Evolutionary conservation across 1,140 invertebrate genomes (phyloP).

Genomic region (Drepana arcuata): DNA sequence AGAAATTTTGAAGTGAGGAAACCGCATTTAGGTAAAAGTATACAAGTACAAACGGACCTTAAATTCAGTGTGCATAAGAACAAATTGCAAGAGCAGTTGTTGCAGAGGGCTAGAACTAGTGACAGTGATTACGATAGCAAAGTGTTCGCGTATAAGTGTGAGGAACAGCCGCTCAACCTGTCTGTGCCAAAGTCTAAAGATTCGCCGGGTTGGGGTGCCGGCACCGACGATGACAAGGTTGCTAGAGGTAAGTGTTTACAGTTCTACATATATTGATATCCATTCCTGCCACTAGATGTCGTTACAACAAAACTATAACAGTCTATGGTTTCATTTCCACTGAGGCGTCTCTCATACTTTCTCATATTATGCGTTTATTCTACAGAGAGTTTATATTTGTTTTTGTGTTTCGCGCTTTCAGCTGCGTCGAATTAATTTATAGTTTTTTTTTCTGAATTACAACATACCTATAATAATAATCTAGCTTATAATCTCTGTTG

Average conservation of each 20-base stretch:
- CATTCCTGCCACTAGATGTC: too few species aligned
- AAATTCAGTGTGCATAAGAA: conserved; percentile 50
- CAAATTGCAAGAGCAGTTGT: conserved; percentile 54
- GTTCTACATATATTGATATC: too few species aligned
- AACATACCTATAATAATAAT: too few species aligned
- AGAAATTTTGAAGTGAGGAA: conserved; percentile 46
- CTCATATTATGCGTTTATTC: too few species aligned
- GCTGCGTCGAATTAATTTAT: too few species aligned
- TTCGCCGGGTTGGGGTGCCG: conserved; percentile 27
- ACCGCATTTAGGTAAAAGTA: conserved; percentile 30
- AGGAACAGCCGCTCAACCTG: conserved; percentile 55
- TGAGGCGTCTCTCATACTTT: too few species aligned
- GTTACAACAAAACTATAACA: too few species aligned
- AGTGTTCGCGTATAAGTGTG: conserved; percentile 30
- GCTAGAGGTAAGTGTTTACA: conserved; percentile 37
- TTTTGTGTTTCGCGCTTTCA: too few species aligned
- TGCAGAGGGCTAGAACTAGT: conserved; percentile 52
- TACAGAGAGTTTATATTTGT: too few species aligned
- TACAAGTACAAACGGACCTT: conserved; percentile 36
- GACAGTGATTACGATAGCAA: conserved; percentile 36
- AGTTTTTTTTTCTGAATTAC: too few species aligned
- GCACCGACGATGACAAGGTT: conserved; percentile 36
- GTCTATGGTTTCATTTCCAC: too few species aligned
- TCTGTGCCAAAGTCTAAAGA: conserved; percentile 51
- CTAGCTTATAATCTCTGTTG: too few species aligned